Evolutionary conservation across 2,888 invertebrate species (phyloP), one percentile per base, ranked within the genome.

Genomic region (Diarsia brunnea): DNA sequence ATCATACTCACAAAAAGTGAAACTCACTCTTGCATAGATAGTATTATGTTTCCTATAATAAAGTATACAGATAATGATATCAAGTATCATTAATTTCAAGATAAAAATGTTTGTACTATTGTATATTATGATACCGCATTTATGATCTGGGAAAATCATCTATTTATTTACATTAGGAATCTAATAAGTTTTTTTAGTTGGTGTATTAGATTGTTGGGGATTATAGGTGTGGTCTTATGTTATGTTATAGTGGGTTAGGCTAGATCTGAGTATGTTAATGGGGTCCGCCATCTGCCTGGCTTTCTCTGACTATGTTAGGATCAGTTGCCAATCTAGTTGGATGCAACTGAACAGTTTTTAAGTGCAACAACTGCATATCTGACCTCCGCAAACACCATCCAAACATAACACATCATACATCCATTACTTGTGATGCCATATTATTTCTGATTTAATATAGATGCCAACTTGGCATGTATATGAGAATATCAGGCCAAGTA

Each of bases 391-490:
- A 12, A 7, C 63, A 58, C 19, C 58, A 58, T 19, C 19, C 58
- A 58, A 14, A 4, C 10, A 5, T 14, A 53, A 53, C 14, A 8
- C 16, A 16, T 58, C 16, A 16, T 27, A 63, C n/a, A 63, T 63
- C 14, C n/a, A 43, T 8, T 63, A 47, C 10, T 16, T 43, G n/a
- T 68, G 55, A 75, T 51, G n/a, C 79, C 69, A 67, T 43, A 43
- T 8, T 63, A 43, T 43, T 60, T 60, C 24, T 51, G 16, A 69
- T 51, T 61, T 38, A 21, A 60, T 79, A 61, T 58, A 69, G 65
- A 72, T 72, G 84, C 79, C 72, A 81, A 81, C 21, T 81, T 81
- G 81, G 81, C 81, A 79, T 69, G 47, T 66, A 12, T 31, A 12
- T 49, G 43, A 31, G 55, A 63, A 49, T 67, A 14, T 64, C 16